These are phyloP conservation scores for Pseudeuparius sepicola DNA, from an alignment of 2,888 invertebrate genomes.

Conservation along the genomic window DNA sequence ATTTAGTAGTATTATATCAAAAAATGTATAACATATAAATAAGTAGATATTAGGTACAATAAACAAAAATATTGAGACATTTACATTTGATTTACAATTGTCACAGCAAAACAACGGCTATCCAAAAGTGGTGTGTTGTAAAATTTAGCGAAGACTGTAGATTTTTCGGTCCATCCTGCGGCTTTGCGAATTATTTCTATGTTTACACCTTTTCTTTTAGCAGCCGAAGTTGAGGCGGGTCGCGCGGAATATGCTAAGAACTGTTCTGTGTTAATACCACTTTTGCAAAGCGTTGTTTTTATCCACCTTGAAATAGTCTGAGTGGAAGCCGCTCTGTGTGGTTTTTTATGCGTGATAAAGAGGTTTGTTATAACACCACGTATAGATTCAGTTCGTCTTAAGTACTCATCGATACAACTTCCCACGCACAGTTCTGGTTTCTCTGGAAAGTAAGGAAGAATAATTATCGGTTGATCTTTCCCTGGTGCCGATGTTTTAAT, in stretches of 20 bases:
- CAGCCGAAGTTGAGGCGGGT: slow-evolving; percentile 16
- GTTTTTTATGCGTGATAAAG: slow-evolving; percentile 2
- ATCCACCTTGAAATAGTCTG: slow-evolving; percentile 7
- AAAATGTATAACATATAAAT: too few relatives aligned
- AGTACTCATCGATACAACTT: too few relatives aligned
- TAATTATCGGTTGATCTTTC: slow-evolving; percentile 2
- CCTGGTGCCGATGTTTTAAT: slow-evolving; percentile 6
- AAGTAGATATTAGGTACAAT: too few relatives aligned
- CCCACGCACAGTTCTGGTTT: slow-evolving; percentile 5
- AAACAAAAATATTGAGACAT: too few relatives aligned
- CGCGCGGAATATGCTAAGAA: slow-evolving; percentile 13
- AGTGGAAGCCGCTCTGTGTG: background rate
- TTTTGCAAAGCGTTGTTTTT: slow-evolving; percentile 6
- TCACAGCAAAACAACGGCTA: too few relatives aligned
- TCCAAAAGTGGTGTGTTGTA: slow-evolving; percentile 17
- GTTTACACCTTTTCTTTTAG: slow-evolving; percentile 7
- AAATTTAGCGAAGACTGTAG: slow-evolving; percentile 13
- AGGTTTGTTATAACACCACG: too few relatives aligned
- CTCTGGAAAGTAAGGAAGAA: slow-evolving; percentile 1
- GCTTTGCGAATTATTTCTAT: slow-evolving; percentile 14
- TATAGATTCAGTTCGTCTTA: too few relatives aligned
- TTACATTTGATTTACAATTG: too few relatives aligned
- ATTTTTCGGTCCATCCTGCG: slow-evolving; percentile 17
- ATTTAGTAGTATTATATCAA: too few relatives aligned
- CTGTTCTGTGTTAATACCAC: slow-evolving; percentile 10